Conservation (phyloP, 2,797 vertebrate genomes). For the Myotis planiceps region DNA sequence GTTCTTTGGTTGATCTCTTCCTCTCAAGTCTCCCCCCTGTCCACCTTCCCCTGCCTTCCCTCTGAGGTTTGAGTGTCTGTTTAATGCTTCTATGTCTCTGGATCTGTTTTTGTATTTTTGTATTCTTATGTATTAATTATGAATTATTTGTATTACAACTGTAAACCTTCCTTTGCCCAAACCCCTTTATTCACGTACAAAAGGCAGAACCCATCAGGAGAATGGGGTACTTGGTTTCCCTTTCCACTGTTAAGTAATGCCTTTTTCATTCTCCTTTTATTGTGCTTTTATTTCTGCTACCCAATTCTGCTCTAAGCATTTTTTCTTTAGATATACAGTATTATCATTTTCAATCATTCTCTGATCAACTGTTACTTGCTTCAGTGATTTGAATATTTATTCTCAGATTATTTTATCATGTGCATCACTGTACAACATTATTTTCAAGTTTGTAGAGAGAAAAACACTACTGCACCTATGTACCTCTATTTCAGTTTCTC, state of each 20-base stretch:
- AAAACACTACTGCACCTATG: not conserved
- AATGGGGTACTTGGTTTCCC: rapidly evolving
- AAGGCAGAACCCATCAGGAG: not conserved
- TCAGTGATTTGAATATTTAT: constrained; percentile 15
- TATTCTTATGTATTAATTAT: not conserved
- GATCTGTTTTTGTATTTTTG: not conserved
- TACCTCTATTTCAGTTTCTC: not conserved
- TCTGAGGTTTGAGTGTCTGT: no score
- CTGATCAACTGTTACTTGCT: not conserved
- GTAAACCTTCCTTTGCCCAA: not conserved
- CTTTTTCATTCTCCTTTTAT: not conserved
- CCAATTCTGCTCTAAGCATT: not conserved
- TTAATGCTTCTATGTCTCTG: no score
- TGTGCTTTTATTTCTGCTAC: not conserved
- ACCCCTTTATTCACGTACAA: not conserved
- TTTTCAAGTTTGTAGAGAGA: not conserved
- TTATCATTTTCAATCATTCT: not conserved
- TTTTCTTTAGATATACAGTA: not conserved
- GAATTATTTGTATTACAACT: not conserved
- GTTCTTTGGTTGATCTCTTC: no score
- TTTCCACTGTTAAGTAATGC: not conserved
- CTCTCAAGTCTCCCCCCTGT: no score
- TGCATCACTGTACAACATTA: not conserved
- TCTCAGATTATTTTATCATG: not conserved
- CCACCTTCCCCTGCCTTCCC: no score